Evolutionary conservation across 2,113 vertebrate genomes (phyloP).

Genomic region (Sturnus vulgaris): DNA sequence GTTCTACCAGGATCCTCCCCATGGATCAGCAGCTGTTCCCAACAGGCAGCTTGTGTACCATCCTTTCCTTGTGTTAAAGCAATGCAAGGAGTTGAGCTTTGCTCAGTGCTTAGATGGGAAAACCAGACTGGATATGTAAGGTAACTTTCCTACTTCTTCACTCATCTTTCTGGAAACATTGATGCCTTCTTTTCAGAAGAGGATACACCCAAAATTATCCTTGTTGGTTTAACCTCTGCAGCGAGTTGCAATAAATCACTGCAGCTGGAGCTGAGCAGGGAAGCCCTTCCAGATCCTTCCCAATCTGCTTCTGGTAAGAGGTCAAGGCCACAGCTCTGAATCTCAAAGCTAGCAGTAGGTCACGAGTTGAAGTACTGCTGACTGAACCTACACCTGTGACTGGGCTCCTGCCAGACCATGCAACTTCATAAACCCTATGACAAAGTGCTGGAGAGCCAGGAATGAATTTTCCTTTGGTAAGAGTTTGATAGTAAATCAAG

Average conservation of each 20-base stretch:
- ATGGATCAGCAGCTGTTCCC: not conserved
- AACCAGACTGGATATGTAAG: slow-evolving; percentile 1
- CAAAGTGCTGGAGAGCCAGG: not conserved
- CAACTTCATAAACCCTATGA: not conserved
- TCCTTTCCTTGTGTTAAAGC: not conserved
- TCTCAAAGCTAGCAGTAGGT: not conserved
- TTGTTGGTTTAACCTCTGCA: not conserved
- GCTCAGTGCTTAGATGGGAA: not conserved
- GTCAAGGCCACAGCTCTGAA: not conserved
- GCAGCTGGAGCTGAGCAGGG: not conserved
- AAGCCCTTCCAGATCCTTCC: not conserved
- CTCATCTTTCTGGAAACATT: not conserved
- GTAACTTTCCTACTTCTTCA: not conserved
- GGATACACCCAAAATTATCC: not conserved
- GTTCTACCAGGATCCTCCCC: not conserved
- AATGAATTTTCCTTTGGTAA: not conserved
- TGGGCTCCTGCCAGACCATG: not conserved
- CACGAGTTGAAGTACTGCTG: not conserved
- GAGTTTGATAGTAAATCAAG: not conserved
- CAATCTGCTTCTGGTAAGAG: not conserved
- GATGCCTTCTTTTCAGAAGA: not conserved
- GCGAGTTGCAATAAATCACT: not conserved
- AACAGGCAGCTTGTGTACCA: not conserved
- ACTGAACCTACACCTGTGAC: not conserved
- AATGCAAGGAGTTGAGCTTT: not conserved